Conservation (phyloP, 2,113 vertebrate genomes). For the Periophthalmodon schlosseri region DNA sequence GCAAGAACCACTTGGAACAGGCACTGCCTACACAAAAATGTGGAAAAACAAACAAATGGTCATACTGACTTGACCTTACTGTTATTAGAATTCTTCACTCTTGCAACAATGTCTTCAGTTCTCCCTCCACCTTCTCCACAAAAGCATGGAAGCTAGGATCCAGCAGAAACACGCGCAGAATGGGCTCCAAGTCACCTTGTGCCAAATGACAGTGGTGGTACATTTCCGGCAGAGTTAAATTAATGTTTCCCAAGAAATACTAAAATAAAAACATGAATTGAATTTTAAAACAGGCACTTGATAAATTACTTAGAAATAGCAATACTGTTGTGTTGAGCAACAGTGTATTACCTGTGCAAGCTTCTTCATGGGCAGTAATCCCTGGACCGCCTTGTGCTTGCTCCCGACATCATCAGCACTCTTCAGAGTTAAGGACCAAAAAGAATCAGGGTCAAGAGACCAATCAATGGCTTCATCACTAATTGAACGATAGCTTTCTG, state of each 20-base stretch:
- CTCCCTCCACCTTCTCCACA: conserved; percentile 87
- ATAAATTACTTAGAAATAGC: background rate
- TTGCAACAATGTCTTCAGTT: conserved; percentile 79
- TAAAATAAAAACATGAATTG: conserved; percentile 45
- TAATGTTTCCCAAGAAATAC: conserved; percentile 74
- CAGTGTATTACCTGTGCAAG: conserved; percentile 81
- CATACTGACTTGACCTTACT: conserved; percentile 47
- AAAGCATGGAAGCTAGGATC: conserved; percentile 88
- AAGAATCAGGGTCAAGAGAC: conserved; percentile 44
- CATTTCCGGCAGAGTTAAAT: conserved; percentile 59
- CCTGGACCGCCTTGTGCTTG: conserved; percentile 42
- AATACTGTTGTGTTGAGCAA: background rate
- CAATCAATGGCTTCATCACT: conserved; percentile 75
- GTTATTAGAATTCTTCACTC: conserved; percentile 63
- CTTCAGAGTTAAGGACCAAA: conserved; percentile 35
- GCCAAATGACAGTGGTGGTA: conserved; percentile 60
- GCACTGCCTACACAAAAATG: conserved; percentile 42
- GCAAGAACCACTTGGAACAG: conserved; percentile 29
- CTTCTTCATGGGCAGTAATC: conserved; percentile 73
- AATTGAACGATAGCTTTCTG: conserved; percentile 66
- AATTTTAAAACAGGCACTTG: background rate
- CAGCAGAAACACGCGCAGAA: conserved; percentile 86
- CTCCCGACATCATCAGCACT: conserved; percentile 33
- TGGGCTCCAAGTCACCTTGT: conserved; percentile 72
- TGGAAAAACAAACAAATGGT: conserved; percentile 19